Percentiles rank a stretch among this genome's conserved stretches.
Evolutionary conservation across 2,113 vertebrate species (phyloP).

Genomic region (Emydocephalus ijimae): DNA sequence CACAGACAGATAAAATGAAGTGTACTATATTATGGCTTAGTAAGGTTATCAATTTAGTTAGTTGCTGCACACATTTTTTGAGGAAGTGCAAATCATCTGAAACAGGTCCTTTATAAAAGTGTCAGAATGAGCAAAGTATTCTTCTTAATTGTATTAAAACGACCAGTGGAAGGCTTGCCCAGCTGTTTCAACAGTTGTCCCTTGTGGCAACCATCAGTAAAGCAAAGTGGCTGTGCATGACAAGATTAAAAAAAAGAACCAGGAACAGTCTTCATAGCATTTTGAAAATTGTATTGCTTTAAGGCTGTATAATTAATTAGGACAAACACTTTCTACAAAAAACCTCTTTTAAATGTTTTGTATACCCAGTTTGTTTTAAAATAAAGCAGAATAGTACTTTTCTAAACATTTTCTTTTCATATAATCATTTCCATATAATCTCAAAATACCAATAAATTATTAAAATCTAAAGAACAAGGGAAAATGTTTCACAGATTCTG

Average conservation of each 20-base stretch:
- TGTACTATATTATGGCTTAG: background rate
- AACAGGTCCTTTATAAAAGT: background rate
- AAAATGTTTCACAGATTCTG: background rate
- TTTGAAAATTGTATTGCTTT: background rate
- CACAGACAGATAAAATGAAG: background rate
- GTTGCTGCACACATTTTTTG: background rate
- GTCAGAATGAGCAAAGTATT: background rate
- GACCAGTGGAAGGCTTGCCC: background rate
- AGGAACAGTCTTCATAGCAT: background rate
- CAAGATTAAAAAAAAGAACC: background rate
- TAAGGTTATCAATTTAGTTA: background rate
- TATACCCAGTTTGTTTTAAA: background rate
- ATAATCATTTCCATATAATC: background rate
- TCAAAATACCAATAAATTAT: background rate
- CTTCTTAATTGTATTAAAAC: background rate
- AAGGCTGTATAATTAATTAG: background rate
- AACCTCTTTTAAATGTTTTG: background rate
- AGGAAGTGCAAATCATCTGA: background rate
- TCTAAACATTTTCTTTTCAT: background rate
- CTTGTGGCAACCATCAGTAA: background rate
- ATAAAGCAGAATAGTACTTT: background rate
- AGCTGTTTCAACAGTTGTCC: background rate
- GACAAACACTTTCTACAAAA: background rate
- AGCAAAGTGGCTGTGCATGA: background rate
- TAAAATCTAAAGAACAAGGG: background rate